phyloP scores from a whole-genome alignment of 2,113 vertebrate species.

The Serinus canaria region DNA sequence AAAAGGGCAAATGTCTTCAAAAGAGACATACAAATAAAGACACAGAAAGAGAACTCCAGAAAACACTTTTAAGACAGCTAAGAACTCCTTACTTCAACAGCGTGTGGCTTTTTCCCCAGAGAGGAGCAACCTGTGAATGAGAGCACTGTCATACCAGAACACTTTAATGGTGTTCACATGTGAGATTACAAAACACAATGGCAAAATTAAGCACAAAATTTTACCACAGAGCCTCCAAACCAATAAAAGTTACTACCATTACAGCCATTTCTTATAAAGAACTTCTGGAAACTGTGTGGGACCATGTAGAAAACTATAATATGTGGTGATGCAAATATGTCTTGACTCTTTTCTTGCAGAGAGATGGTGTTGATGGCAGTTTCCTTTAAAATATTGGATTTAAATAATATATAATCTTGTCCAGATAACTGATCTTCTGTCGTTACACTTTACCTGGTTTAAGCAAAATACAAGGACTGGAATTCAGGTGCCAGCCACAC shows the following conservation, averaged over 20 bases:
- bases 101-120: accelerated
- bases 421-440: neutral
- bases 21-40: neutral
- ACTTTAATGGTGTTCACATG: neutral
- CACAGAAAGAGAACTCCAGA: neutral
- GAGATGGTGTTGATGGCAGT: neutral
- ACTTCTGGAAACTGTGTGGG: neutral
- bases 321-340: neutral
- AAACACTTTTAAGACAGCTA: neutral
- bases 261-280: neutral
- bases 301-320: neutral
- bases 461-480: neutral
- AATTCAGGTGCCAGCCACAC: neutral
- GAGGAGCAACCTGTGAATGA: accelerated
- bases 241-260: neutral
- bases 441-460: neutral
- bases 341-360: neutral
- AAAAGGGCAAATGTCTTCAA: neutral
- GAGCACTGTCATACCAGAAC: accelerated
- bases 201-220: neutral
- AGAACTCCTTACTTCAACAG: neutral
- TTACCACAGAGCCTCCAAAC: neutral
- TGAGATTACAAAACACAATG: neutral
- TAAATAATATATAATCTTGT: neutral
- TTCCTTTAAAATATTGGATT: neutral